A percentile compares a stretch with the other conserved stretches of the same genome.
Conservation (phyloP, 2,888 invertebrate species). For the Achlya flavicornis region DNA sequence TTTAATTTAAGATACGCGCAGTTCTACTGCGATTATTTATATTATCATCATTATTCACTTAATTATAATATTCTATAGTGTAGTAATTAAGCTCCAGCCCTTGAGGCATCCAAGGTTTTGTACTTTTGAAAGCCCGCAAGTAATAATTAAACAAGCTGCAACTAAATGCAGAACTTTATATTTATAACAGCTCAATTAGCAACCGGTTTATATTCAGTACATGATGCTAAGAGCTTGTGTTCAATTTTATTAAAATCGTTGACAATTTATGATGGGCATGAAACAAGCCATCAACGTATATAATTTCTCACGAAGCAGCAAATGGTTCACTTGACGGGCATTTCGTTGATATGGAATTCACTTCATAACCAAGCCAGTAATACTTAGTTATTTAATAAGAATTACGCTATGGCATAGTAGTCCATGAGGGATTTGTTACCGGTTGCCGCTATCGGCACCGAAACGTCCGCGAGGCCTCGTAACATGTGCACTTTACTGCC, state of each 20-base stretch:
- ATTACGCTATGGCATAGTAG: conserved; percentile 25
- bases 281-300: not conserved
- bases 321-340: no score
- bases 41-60: conserved; percentile 57
- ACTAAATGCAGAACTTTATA: conserved; percentile 50
- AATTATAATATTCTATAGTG: conserved; percentile 53
- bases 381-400: conserved; percentile 21
- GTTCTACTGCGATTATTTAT: conserved; percentile 51
- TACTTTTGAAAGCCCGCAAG: not conserved
- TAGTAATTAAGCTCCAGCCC: no score
- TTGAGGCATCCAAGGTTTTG: not conserved
- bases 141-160: conserved; percentile 20
- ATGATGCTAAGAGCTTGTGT: conserved; percentile 42
- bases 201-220: conserved; percentile 42
- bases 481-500: conserved; percentile 69
- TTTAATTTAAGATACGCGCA: conserved; percentile 45
- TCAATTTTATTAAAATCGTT: conserved; percentile 62
- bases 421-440: conserved; percentile 37
- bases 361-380: not conserved
- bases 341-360: no score
- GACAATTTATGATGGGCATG: conserved; percentile 47
- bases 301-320: not conserved
- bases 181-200: conserved; percentile 62
- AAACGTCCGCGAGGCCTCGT: conserved; percentile 46
- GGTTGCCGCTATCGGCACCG: conserved; percentile 11